These are phyloP conservation scores for Ibidorhyncha struthersii DNA, from an alignment of 2,113 vertebrate species.

Conservation along the genomic window DNA sequence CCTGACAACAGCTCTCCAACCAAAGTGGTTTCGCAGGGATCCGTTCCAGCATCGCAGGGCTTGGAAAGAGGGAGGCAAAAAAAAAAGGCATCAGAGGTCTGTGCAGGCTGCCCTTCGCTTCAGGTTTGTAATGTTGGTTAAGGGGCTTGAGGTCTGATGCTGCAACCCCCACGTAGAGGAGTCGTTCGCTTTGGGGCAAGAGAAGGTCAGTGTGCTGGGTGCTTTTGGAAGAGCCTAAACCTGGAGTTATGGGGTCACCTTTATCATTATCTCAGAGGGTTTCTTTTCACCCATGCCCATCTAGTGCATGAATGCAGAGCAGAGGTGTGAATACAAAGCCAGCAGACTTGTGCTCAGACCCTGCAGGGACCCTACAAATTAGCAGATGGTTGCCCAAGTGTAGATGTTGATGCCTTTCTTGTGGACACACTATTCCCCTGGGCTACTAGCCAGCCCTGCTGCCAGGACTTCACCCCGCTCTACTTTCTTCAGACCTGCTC, in stretches of 20 bases:
- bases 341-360: not conserved
- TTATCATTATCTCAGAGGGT: not conserved
- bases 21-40: slow-evolving; percentile 23
- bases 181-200: not conserved
- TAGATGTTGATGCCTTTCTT: not conserved
- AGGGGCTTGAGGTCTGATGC: not conserved
- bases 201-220: not conserved
- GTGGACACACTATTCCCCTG: accelerated
- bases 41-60: not conserved
- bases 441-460: not conserved
- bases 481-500: not conserved
- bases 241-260: not conserved
- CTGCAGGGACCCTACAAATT: not conserved
- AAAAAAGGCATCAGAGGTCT: not conserved
- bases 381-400: accelerated
- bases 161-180: accelerated
- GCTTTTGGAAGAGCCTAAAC: not conserved
- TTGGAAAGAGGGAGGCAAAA: not conserved
- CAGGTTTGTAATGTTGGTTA: not conserved
- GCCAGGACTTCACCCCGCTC: accelerated
- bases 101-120: not conserved
- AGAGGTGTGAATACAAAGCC: not conserved
- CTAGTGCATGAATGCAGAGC: not conserved
- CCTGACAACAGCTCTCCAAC: slow-evolving; percentile 46
- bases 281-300: not conserved